These are phyloP conservation scores for Macrochelys suwanniensis DNA, from an alignment of 2,797 vertebrate species.

Conservation along the genomic window DNA sequence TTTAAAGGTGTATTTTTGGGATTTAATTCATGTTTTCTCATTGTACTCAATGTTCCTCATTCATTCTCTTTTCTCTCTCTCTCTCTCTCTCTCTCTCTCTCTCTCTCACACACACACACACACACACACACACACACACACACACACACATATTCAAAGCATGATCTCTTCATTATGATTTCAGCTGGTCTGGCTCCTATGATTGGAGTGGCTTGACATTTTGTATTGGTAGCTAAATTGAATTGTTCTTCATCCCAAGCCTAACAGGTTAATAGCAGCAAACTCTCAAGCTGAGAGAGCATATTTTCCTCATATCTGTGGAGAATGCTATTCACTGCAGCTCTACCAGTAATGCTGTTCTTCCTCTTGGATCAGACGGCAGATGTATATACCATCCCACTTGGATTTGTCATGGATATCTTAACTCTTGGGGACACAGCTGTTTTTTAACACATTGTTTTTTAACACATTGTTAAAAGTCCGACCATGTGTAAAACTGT, in stretches of 20 bases:
- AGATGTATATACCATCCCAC: neutral
- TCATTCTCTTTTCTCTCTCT: conserved; percentile 8
- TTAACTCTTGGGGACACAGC: neutral
- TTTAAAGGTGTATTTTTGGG: neutral
- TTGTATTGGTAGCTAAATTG: conserved; percentile 9
- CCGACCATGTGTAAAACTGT: neutral
- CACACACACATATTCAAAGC: conserved; percentile 9
- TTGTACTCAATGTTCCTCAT: neutral
- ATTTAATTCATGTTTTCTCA: neutral
- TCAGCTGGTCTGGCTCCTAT: neutral
- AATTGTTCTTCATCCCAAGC: neutral
- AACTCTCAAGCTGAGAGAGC: neutral
- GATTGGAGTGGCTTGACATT: conserved; percentile 15
- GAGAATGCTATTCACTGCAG: neutral
- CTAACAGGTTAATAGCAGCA: neutral
- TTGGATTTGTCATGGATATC: neutral
- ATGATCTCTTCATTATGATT: neutral
- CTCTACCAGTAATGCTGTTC: neutral
- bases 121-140: neutral
- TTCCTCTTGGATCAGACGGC: neutral
- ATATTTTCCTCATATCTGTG: conserved; percentile 43
- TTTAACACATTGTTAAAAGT: conserved; percentile 1
- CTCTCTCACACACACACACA: neutral
- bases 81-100: neutral
- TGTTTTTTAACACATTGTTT: neutral